Evolutionary conservation across 2,113 vertebrate species (phyloP).

Genomic region (Lophius piscatorius): DNA sequence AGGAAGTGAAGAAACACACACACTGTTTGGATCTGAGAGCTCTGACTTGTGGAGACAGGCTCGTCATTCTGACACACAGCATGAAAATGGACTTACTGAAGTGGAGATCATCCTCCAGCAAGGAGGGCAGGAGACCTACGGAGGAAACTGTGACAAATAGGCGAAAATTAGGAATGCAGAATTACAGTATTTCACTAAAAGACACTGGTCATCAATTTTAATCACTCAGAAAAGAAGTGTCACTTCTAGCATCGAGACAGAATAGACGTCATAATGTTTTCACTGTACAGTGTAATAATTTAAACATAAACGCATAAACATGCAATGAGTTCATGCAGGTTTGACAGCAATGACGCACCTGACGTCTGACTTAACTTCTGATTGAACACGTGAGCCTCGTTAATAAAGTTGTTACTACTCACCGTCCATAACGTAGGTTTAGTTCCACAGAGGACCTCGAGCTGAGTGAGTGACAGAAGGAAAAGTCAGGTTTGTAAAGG

Average conservation of each 20-base stretch:
- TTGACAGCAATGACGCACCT: too few species aligned
- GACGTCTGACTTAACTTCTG: too few species aligned
- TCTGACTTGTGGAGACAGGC: constrained; percentile 25
- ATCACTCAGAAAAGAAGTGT: too few species aligned
- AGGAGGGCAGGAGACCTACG: constrained; percentile 75
- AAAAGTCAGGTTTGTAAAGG: constrained; percentile 36
- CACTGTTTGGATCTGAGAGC: neutral
- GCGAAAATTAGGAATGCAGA: too few species aligned
- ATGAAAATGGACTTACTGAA: constrained; percentile 64
- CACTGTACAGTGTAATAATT: too few species aligned
- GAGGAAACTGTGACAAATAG: constrained; percentile 24
- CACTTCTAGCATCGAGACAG: too few species aligned
- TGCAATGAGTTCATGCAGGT: too few species aligned
- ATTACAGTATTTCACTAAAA: too few species aligned
- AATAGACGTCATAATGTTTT: too few species aligned
- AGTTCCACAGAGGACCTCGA: constrained; percentile 21
- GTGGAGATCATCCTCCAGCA: constrained; percentile 69
- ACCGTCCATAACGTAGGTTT: constrained; percentile 72
- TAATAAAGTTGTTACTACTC: constrained; percentile 48
- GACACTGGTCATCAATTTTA: too few species aligned
- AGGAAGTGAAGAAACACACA: constrained; percentile 62
- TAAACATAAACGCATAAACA: too few species aligned
- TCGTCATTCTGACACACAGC: neutral
- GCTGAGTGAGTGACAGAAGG: constrained; percentile 51
- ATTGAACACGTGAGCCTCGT: too few species aligned